phyloP scores from a whole-genome alignment of 2,113 vertebrate species.

The Falco punctatus region DNA sequence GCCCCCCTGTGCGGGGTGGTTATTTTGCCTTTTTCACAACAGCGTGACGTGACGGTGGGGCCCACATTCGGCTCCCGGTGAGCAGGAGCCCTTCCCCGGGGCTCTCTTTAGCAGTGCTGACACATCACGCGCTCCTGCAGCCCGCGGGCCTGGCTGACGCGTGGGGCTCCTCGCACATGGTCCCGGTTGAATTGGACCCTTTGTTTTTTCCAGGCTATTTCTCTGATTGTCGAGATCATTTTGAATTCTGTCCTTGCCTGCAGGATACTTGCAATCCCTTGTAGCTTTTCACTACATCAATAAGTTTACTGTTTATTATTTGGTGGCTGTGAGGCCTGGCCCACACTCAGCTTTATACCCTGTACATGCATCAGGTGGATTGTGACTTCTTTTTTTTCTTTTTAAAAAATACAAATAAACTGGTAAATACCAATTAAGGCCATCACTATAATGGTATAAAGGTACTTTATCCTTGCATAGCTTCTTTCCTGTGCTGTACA shows the following conservation, averaged over 20 bases:
- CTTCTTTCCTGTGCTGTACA: slow-evolving; percentile 11
- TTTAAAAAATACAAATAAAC: slow-evolving; percentile 11
- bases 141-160: not conserved
- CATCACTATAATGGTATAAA: not conserved
- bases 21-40: not conserved
- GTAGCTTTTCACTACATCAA: slow-evolving; percentile 60
- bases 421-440: not conserved
- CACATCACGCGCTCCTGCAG: not conserved
- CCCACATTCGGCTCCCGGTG: not conserved
- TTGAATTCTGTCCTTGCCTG: slow-evolving; percentile 63
- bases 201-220: slow-evolving; percentile 59
- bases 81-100: not conserved
- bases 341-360: slow-evolving; percentile 17
- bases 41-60: accelerated
- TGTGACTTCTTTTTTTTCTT: not conserved
- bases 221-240: slow-evolving; percentile 54
- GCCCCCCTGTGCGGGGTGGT: not conserved
- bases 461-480: slow-evolving; percentile 3
- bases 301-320: slow-evolving; percentile 67
- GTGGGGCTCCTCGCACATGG: slow-evolving; percentile 35
- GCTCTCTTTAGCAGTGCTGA: not conserved
- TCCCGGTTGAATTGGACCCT: slow-evolving; percentile 14
- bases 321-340: slow-evolving; percentile 30
- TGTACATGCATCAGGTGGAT: slow-evolving; percentile 3
- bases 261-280: slow-evolving; percentile 59